A percentile compares a stretch with the other conserved stretches of the same genome.
Evolutionary conservation across 2,113 vertebrate species (phyloP).

Genomic region (Buteo buteo): DNA sequence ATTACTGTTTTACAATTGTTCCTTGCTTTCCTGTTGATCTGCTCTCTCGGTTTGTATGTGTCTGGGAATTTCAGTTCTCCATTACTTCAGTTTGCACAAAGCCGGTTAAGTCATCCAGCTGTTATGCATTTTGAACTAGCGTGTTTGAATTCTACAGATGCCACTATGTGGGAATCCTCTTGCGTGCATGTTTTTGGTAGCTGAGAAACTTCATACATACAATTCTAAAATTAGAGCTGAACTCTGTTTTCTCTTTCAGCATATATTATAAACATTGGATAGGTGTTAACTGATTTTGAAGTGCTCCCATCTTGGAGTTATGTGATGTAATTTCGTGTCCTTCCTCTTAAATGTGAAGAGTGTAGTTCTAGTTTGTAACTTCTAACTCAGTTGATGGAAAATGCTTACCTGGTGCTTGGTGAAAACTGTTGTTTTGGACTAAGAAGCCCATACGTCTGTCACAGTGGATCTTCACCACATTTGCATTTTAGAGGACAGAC

Average conservation of each 20-base stretch:
- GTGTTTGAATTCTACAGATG: background rate
- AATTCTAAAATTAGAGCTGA: background rate
- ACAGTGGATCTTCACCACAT: background rate
- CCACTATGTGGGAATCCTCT: background rate
- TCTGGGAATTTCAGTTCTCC: background rate
- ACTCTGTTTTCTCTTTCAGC: background rate
- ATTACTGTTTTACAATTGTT: background rate
- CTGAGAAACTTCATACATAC: background rate
- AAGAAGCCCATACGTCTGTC: background rate
- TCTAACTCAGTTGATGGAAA: background rate
- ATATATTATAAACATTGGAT: background rate
- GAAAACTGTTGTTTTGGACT: background rate
- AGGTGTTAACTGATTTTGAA: background rate
- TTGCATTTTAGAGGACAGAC: background rate
- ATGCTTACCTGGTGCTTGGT: background rate
- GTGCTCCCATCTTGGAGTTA: background rate
- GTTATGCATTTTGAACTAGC: background rate
- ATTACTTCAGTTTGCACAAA: background rate
- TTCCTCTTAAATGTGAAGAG: background rate
- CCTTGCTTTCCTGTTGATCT: background rate
- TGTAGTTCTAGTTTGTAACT: background rate
- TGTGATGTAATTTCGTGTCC: background rate
- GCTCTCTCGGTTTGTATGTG: background rate
- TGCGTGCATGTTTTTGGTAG: fast-evolving
- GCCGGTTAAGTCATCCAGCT: background rate